Evolutionary conservation across 2,113 vertebrate genomes (phyloP).

Genomic region (Pelvicachromis taeniatus): DNA sequence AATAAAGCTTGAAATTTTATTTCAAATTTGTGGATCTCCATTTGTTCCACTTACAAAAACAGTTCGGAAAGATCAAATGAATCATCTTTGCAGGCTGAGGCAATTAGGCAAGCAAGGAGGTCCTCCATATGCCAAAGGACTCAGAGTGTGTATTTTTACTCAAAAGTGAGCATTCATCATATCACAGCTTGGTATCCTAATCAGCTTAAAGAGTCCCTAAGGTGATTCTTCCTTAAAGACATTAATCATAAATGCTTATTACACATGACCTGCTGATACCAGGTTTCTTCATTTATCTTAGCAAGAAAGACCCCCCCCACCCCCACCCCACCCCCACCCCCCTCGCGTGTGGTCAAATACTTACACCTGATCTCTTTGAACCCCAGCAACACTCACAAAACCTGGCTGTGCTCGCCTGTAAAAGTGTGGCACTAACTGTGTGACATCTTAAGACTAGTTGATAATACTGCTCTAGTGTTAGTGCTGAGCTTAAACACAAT

Average conservation of each 20-base stretch:
- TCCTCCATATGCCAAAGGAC: conserved; percentile 31
- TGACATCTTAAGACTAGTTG: neutral
- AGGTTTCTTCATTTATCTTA: conserved; percentile 44
- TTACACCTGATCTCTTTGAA: conserved; percentile 39
- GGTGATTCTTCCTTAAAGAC: conserved; percentile 57
- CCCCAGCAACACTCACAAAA: neutral
- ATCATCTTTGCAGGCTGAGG: conserved; percentile 25
- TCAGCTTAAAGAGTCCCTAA: conserved; percentile 51
- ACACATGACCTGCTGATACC: conserved; percentile 50
- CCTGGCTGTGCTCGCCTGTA: neutral
- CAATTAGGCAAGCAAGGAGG: conserved; percentile 28
- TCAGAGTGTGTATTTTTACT: conserved; percentile 48
- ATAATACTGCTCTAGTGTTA: neutral
- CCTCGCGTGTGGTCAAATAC: conserved; percentile 33
- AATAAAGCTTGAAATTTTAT: neutral
- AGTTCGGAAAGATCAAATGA: conserved; percentile 32
- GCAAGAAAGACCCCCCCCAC: conserved; percentile 24
- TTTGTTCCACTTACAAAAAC: conserved; percentile 10
- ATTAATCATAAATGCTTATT: conserved; percentile 61
- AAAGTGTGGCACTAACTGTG: neutral
- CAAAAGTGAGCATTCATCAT: conserved; percentile 49
- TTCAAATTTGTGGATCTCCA: neutral
- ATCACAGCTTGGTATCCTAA: conserved; percentile 51
- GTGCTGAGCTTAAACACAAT: neutral
- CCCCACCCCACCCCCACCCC: no score